Conservation (phyloP, 2,888 invertebrate genomes). For the Asteroscopus sphinx region DNA sequence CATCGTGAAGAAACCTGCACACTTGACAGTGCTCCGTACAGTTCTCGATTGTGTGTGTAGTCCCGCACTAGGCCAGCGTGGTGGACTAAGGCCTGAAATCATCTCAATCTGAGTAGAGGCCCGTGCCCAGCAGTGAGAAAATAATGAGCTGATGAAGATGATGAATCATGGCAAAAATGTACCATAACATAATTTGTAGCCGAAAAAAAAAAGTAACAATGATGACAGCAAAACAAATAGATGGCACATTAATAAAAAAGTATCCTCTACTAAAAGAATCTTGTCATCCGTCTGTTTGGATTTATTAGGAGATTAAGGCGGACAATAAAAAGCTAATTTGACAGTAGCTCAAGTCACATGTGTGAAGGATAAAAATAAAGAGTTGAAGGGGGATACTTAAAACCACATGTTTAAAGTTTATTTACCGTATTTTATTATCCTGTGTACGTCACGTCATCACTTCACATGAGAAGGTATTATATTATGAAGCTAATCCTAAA, state of each 20-base stretch:
- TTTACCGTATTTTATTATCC: constrained; percentile 41
- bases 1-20: too few species aligned
- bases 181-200: neutral
- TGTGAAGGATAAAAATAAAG: constrained; percentile 76
- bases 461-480: neutral
- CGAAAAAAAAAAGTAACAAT: constrained; percentile 22
- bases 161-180: neutral
- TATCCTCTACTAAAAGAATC: constrained; percentile 31
- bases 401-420: constrained; percentile 52
- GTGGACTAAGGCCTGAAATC: too few species aligned
- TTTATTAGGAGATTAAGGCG: constrained; percentile 79
- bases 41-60: too few species aligned
- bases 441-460: constrained; percentile 14
- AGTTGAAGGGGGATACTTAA: constrained; percentile 54
- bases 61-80: too few species aligned
- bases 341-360: constrained; percentile 74
- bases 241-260: constrained; percentile 32
- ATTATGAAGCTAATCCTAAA: neutral
- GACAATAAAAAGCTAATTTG: constrained; percentile 76
- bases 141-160: too few species aligned
- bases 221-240: constrained; percentile 57
- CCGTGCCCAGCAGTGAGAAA: too few species aligned
- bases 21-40: too few species aligned
- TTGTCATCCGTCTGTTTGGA: constrained; percentile 56
- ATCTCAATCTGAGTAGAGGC: too few species aligned